Percentiles rank a stretch among this genome's conserved stretches.
These are phyloP conservation scores for Tapera naevia DNA, from an alignment of 2,797 vertebrate species.

Conservation along the genomic window DNA sequence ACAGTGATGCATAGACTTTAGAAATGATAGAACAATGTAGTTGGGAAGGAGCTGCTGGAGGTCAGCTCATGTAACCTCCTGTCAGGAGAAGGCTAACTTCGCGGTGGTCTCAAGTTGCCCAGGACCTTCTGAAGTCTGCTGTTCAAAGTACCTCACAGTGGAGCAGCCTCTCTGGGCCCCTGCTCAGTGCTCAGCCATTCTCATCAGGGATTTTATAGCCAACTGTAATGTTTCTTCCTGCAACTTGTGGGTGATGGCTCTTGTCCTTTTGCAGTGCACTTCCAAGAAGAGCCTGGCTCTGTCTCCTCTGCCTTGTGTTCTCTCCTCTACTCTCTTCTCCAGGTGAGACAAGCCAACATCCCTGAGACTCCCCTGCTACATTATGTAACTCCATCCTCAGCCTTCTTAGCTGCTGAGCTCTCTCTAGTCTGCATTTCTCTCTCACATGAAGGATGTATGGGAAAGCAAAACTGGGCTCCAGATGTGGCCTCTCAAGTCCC, in stretches of 20 bases:
- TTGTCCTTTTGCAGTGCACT: not conserved
- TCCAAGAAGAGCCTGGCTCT: not conserved
- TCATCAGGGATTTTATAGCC: not conserved
- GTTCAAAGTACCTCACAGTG: not conserved
- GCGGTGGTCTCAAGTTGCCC: not conserved
- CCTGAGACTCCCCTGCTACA: not conserved
- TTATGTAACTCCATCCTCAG: not conserved
- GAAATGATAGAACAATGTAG: fast-evolving
- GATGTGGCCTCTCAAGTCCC: not conserved
- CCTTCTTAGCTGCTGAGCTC: not conserved
- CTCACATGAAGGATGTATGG: not conserved
- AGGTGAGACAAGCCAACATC: too few species aligned
- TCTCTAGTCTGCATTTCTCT: not conserved
- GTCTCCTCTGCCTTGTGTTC: not conserved
- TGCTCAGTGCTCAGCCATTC: not conserved
- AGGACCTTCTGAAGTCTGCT: not conserved
- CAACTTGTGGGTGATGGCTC: not conserved
- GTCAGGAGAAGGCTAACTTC: not conserved
- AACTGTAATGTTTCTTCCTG: not conserved
- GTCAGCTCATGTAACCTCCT: not conserved
- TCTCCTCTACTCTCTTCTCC: not conserved
- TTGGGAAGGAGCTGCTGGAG: not conserved
- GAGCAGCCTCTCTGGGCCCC: not conserved
- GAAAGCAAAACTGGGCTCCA: not conserved
- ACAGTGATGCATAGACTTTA: not conserved